Evolutionary conservation across 2,888 invertebrate species (phyloP).

Genomic region (Tromatobia lineatoria): DNA sequence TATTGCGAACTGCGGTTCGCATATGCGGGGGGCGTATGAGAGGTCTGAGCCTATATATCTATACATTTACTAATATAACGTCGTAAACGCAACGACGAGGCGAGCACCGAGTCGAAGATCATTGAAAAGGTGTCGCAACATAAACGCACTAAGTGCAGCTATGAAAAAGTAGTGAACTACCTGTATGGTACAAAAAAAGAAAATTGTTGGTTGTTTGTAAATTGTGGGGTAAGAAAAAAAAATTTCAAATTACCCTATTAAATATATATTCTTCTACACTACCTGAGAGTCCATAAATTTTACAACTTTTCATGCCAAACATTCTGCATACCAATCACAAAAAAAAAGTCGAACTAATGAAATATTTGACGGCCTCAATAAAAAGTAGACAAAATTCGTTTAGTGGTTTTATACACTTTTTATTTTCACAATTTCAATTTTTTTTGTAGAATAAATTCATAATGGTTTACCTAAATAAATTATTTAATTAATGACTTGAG

Average conservation of each 20-base stretch:
- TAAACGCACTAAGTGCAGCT: conserved; percentile 10
- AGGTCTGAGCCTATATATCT: conserved; percentile 13
- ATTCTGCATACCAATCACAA: background rate
- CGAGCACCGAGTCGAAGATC: conserved; percentile 37
- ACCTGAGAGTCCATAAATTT: background rate
- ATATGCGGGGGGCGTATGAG: conserved; percentile 29
- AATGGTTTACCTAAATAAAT: too few relatives aligned
- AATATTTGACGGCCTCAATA: background rate
- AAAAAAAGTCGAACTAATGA: background rate
- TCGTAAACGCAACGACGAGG: conserved; percentile 4
- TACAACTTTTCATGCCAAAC: background rate
- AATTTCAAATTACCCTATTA: background rate
- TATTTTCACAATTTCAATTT: background rate
- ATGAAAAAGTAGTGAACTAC: background rate
- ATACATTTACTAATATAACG: conserved; percentile 51
- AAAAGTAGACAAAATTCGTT: too few relatives aligned
- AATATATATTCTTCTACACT: background rate
- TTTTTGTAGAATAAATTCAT: background rate
- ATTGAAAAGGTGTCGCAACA: conserved; percentile 56
- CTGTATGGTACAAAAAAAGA: conserved; percentile 27
- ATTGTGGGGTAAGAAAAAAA: background rate
- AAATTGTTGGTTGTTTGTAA: conserved; percentile 24
- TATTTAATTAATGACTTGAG: too few relatives aligned
- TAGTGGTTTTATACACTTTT: too few relatives aligned
- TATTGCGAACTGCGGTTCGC: conserved; percentile 25